phyloP scores from a whole-genome alignment of 2,888 invertebrate genomes.

The Drosophila tanythrix region DNA sequence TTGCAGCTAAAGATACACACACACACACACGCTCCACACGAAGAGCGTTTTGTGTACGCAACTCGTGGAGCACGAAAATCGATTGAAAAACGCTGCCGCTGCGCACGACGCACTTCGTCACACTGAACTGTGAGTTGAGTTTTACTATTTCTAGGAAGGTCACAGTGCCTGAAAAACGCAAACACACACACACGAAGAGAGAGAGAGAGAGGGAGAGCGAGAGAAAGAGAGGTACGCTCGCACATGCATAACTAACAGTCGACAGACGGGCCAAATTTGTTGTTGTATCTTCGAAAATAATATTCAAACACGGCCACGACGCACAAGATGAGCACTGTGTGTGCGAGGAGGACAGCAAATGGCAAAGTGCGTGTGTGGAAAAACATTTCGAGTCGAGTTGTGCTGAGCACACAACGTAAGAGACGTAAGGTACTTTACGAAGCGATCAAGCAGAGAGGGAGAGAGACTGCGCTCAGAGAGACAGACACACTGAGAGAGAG shows the following conservation, averaged over 20 bases:
- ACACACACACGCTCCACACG: not conserved
- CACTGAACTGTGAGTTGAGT: conserved; percentile 79
- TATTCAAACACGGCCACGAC: conserved; percentile 51
- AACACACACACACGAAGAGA: conserved; percentile 2
- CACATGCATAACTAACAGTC: not conserved
- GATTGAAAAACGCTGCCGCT: conserved; percentile 74
- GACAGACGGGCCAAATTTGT: conserved; percentile 55
- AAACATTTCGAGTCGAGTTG: conserved; percentile 51
- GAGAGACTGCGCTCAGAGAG: not conserved
- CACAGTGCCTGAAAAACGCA: conserved; percentile 51
- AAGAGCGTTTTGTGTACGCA: conserved; percentile 19
- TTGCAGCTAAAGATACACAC: conserved; percentile 15
- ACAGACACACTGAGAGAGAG: conserved; percentile 4
- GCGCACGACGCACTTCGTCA: conserved; percentile 82
- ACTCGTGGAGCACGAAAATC: conserved; percentile 19
- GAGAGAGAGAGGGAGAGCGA: not conserved
- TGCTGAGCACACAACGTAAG: conserved; percentile 49
- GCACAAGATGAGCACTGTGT: conserved; percentile 36
- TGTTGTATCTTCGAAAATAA: conserved; percentile 66
- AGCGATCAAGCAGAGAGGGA: conserved; percentile 48
- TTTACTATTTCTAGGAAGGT: conserved; percentile 83
- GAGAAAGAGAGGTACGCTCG: not conserved
- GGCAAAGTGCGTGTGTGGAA: conserved; percentile 50
- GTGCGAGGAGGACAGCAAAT: conserved; percentile 26
- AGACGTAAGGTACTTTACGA: conserved; percentile 62